These are phyloP conservation scores for Teleiodes luculella DNA, from an alignment of 2,888 invertebrate species.

Conservation along the genomic window DNA sequence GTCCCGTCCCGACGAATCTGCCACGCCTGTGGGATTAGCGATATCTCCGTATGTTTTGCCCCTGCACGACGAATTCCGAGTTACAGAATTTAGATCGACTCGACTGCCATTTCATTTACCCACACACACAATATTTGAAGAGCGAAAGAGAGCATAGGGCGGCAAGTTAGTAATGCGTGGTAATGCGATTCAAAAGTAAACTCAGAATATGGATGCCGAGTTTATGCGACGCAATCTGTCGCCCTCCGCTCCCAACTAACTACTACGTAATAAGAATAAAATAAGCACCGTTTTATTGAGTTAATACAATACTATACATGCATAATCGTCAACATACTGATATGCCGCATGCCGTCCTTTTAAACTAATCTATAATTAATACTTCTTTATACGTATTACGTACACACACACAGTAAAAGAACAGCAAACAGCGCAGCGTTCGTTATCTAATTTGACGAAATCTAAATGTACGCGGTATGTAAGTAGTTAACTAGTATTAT, in stretches of 20 bases:
- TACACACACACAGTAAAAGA: no score
- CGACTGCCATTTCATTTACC: neutral
- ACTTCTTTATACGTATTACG: no score
- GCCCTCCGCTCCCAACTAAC: slow-evolving; percentile 2
- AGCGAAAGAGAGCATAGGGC: neutral
- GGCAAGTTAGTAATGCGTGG: neutral
- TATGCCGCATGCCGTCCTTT: no score
- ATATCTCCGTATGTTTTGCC: slow-evolving; percentile 9
- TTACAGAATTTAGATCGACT: neutral
- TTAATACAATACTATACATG: slow-evolving; percentile 30
- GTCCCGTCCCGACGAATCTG: slow-evolving; percentile 39
- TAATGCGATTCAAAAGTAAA: neutral
- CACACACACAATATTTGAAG: neutral
- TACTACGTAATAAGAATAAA: neutral
- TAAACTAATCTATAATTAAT: no score
- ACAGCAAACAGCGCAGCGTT: no score
- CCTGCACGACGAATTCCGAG: slow-evolving; percentile 3
- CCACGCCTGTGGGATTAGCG: slow-evolving; percentile 42
- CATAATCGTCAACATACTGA: no score
- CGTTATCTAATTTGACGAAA: no score
- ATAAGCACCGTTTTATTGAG: slow-evolving; percentile 22
- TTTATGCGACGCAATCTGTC: slow-evolving; percentile 14
- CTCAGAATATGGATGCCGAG: slow-evolving; percentile 3
- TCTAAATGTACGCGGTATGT: no score
- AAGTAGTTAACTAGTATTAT: no score